Evolutionary conservation across 2,888 invertebrate genomes (phyloP).

Genomic region (Spodoptera picta): DNA sequence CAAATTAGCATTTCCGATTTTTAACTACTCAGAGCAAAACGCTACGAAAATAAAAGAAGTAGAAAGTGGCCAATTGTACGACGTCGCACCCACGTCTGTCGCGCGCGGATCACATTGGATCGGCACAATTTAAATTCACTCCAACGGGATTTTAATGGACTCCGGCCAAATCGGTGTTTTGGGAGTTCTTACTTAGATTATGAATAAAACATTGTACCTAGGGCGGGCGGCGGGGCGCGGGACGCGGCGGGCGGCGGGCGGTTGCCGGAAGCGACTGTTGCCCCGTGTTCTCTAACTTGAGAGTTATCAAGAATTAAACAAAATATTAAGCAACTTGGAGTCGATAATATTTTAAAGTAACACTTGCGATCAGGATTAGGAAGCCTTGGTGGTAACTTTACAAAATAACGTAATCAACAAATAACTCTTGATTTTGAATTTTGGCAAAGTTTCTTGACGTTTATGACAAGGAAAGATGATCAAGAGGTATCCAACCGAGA

Average conservation of each 20-base stretch:
- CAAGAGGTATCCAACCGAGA: slow-evolving; percentile 31
- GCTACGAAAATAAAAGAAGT: slow-evolving; percentile 18
- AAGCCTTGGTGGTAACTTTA: slow-evolving; percentile 38
- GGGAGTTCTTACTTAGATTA: slow-evolving; percentile 75
- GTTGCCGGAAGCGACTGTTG: slow-evolving; percentile 40
- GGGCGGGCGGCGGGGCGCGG: slow-evolving; percentile 22
- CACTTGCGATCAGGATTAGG: slow-evolving; percentile 29
- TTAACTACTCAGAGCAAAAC: slow-evolving; percentile 31
- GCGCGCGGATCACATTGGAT: slow-evolving; percentile 52
- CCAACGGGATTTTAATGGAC: slow-evolving; percentile 75
- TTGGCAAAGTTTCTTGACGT: slow-evolving; percentile 33
- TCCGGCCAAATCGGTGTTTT: slow-evolving; percentile 78
- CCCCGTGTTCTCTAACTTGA: slow-evolving; percentile 51
- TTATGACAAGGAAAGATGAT: slow-evolving; percentile 30
- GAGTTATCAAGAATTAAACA: slow-evolving; percentile 62
- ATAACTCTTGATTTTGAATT: slow-evolving; percentile 45
- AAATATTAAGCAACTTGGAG: slow-evolving; percentile 57
- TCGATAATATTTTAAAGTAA: slow-evolving; percentile 45
- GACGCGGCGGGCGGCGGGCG: slow-evolving; percentile 2
- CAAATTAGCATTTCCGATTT: slow-evolving; percentile 57
- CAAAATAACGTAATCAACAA: slow-evolving; percentile 52
- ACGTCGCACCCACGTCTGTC: slow-evolving; percentile 39
- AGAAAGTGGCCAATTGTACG: slow-evolving; percentile 30
- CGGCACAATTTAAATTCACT: slow-evolving; percentile 73
- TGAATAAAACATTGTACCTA: slow-evolving; percentile 80